These are phyloP conservation scores for Schizopygopsis malacanthus DNA, from an alignment of 2,797 vertebrate genomes.

Conservation along the genomic window DNA sequence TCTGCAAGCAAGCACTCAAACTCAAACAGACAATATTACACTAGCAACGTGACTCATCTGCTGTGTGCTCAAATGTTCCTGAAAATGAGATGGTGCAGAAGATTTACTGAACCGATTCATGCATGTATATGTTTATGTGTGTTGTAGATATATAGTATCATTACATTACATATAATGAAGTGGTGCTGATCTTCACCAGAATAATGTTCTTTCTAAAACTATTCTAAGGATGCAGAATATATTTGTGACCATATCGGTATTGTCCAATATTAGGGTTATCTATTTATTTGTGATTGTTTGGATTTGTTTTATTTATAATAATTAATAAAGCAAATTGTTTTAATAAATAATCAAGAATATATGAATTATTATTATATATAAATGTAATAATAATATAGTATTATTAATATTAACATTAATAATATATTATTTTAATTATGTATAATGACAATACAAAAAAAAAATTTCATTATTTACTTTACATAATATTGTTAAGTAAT, in stretches of 20 bases:
- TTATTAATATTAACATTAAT: background rate
- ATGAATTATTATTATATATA: too few relatives aligned
- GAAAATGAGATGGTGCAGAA: constrained; percentile 27
- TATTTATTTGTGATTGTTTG: background rate
- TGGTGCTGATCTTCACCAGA: background rate
- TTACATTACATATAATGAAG: background rate
- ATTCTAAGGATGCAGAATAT: background rate
- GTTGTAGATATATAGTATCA: background rate
- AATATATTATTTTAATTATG: background rate
- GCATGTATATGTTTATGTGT: constrained; percentile 54
- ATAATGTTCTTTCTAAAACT: background rate
- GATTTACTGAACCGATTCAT: constrained; percentile 5
- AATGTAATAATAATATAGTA: background rate
- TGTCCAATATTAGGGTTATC: background rate
- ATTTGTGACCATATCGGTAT: background rate
- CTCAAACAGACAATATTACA: constrained; percentile 54
- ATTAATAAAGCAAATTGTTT: background rate
- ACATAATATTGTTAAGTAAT: background rate
- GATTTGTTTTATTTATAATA: background rate
- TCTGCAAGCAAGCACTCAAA: constrained; percentile 52
- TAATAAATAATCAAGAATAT: background rate
- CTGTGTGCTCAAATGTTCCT: constrained; percentile 38
- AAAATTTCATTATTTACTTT: background rate
- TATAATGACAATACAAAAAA: background rate
- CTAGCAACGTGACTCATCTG: constrained; percentile 57